Evolutionary conservation across 2,113 vertebrate genomes (phyloP).

Genomic region (Panurus biarmicus): DNA sequence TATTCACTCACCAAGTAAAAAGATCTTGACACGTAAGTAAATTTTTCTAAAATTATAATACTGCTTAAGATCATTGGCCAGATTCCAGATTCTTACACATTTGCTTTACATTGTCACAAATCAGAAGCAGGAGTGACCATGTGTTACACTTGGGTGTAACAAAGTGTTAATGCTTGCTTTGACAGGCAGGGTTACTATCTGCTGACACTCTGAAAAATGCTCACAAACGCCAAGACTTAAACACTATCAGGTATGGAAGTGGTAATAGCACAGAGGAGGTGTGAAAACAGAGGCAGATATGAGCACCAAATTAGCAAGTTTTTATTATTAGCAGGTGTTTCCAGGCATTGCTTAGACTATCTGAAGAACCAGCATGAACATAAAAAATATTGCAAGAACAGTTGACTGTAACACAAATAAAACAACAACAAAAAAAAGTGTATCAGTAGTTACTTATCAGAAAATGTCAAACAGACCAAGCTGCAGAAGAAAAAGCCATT

Average conservation of each 20-base stretch:
- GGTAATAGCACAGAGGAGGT: not conserved
- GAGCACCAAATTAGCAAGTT: not conserved
- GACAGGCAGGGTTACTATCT: not conserved
- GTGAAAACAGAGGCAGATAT: not conserved
- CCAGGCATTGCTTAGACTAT: not conserved
- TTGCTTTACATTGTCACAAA: not conserved
- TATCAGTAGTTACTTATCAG: not conserved
- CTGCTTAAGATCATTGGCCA: not conserved
- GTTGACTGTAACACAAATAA: not conserved
- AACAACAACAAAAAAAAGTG: not conserved
- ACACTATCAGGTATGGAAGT: not conserved
- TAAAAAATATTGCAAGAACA: not conserved
- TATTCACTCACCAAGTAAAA: not conserved
- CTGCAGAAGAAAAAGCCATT: not conserved
- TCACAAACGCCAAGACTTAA: not conserved
- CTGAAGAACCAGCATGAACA: not conserved
- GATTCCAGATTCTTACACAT: not conserved
- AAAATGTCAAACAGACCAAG: not conserved
- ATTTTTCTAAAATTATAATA: not conserved
- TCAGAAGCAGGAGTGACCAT: not conserved
- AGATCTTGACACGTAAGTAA: not conserved
- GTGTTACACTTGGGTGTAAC: not conserved
- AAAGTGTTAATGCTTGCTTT: not conserved
- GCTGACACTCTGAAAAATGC: not conserved
- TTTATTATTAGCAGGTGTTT: slow-evolving; percentile 35